A percentile compares a stretch with the other conserved stretches of the same genome.
phyloP scores from a whole-genome alignment of 2,113 vertebrate genomes.

The Centropus bengalensis region DNA sequence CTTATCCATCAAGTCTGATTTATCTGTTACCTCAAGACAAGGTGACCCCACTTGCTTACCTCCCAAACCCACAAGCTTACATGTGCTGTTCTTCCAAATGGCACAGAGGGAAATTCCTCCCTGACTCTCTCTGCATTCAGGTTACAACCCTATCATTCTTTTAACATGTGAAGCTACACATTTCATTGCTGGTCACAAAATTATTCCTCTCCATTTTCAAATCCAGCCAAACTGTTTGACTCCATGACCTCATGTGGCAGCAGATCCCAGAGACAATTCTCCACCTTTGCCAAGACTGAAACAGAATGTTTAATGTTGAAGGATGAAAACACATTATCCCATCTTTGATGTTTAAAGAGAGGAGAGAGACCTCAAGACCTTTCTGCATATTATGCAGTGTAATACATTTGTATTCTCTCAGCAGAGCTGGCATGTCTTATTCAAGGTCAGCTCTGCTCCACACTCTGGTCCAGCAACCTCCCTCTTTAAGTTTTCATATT shows the following conservation, averaged over 20 bases:
- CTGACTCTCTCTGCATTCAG: not conserved
- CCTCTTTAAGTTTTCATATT: not conserved
- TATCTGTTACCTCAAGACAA: not conserved
- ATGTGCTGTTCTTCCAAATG: not conserved
- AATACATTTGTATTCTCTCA: slow-evolving; percentile 49
- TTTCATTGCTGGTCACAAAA: slow-evolving; percentile 53
- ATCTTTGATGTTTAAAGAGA: slow-evolving; percentile 67
- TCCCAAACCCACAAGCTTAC: not conserved
- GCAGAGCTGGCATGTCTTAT: slow-evolving; percentile 20
- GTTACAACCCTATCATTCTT: slow-evolving; percentile 30
- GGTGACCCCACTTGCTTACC: not conserved
- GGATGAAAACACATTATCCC: slow-evolving; percentile 66
- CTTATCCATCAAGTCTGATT: not conserved
- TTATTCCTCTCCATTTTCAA: slow-evolving; percentile 56
- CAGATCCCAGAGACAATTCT: slow-evolving; percentile 44
- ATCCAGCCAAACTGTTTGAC: slow-evolving; percentile 14
- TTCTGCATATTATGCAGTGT: slow-evolving; percentile 42
- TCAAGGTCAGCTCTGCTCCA: slow-evolving; percentile 54
- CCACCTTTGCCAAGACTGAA: slow-evolving; percentile 8
- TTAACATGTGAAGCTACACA: slow-evolving; percentile 6
- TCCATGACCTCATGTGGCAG: not conserved
- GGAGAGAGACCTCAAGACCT: slow-evolving; percentile 51
- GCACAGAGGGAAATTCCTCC: not conserved
- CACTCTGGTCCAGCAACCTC: not conserved
- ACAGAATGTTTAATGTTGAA: slow-evolving; percentile 46